Evolutionary conservation across 2,113 vertebrate species (phyloP).

Genomic region (Pantherophis guttatus): DNA sequence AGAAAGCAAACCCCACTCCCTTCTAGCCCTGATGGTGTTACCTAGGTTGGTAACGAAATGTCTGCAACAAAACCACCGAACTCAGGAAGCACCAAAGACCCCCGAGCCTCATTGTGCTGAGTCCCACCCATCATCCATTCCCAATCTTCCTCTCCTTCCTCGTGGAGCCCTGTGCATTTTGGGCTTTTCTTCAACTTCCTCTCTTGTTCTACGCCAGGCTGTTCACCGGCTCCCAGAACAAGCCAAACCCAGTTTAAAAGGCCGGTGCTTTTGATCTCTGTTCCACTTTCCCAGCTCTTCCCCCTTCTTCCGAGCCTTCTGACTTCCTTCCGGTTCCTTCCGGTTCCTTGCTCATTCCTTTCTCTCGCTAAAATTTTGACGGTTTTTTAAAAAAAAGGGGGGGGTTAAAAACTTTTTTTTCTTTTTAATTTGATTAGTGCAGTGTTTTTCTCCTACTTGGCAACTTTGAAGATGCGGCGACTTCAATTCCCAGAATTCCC

Average conservation of each 20-base stretch:
- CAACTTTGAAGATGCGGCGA: neutral
- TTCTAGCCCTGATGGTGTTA: too few relatives aligned
- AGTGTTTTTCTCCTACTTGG: neutral
- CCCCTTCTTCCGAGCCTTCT: neutral
- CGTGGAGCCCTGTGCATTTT: too few relatives aligned
- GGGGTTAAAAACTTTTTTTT: neutral
- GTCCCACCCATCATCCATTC: too few relatives aligned
- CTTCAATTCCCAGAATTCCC: neutral
- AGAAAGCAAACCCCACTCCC: too few relatives aligned
- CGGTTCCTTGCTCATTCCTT: neutral
- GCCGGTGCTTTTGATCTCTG: neutral
- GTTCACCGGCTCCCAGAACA: neutral
- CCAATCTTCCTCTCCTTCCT: too few relatives aligned
- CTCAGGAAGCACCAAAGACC: too few relatives aligned
- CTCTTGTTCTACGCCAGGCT: neutral
- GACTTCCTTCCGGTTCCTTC: neutral
- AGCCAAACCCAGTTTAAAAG: neutral
- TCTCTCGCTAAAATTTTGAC: neutral
- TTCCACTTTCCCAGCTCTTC: neutral
- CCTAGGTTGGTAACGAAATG: too few relatives aligned
- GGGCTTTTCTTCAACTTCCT: too few relatives aligned
- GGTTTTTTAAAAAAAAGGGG: neutral
- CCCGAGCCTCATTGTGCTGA: too few relatives aligned
- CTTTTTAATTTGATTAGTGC: neutral
- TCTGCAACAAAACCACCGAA: too few relatives aligned